A percentile compares a stretch with the other conserved stretches of the same genome.
Evolutionary conservation across 2,888 invertebrate species (phyloP).

Genomic region (Acleris holmiana): DNA sequence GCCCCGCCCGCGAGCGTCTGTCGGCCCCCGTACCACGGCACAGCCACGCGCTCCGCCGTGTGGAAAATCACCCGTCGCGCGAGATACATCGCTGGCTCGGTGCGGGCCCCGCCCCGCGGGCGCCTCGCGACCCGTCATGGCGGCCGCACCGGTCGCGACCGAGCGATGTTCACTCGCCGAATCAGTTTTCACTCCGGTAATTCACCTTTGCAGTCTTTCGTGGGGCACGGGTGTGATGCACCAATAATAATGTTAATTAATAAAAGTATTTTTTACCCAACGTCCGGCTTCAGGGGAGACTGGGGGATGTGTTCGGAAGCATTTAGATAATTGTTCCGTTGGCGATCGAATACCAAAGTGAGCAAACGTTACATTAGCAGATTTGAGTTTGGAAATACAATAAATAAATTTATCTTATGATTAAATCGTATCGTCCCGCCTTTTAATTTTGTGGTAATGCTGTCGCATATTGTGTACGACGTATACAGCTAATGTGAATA

Average conservation of each 20-base stretch:
- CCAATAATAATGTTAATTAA: slow-evolving; percentile 40
- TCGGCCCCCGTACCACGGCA: slow-evolving; percentile 63
- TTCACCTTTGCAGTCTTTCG: slow-evolving; percentile 53
- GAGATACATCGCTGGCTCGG: slow-evolving; percentile 50
- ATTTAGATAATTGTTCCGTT: slow-evolving; percentile 69
- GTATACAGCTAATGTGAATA: slow-evolving; percentile 77
- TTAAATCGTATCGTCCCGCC: slow-evolving; percentile 75
- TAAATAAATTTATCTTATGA: slow-evolving; percentile 66
- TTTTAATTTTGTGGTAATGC: slow-evolving; percentile 78
- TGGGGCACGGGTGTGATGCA: slow-evolving; percentile 57
- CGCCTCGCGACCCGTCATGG: slow-evolving; percentile 39
- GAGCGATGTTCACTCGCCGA: slow-evolving; percentile 65
- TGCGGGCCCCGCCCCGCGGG: slow-evolving; percentile 53
- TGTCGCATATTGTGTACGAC: slow-evolving; percentile 78
- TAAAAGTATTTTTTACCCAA: slow-evolving; percentile 50
- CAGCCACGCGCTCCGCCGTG: slow-evolving; percentile 64
- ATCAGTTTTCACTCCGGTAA: slow-evolving; percentile 61
- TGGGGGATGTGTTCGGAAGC: slow-evolving; percentile 59
- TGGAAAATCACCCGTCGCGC: slow-evolving; percentile 64
- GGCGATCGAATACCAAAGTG: slow-evolving; percentile 70
- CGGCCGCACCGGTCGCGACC: slow-evolving; percentile 47
- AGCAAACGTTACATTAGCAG: slow-evolving; percentile 62
- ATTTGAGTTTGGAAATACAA: slow-evolving; percentile 69
- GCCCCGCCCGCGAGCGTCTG: slow-evolving; percentile 53
- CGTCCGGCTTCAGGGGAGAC: slow-evolving; percentile 51